Conservation (phyloP, 2,888 invertebrate genomes). For the Drosophila melanosoma region DNA sequence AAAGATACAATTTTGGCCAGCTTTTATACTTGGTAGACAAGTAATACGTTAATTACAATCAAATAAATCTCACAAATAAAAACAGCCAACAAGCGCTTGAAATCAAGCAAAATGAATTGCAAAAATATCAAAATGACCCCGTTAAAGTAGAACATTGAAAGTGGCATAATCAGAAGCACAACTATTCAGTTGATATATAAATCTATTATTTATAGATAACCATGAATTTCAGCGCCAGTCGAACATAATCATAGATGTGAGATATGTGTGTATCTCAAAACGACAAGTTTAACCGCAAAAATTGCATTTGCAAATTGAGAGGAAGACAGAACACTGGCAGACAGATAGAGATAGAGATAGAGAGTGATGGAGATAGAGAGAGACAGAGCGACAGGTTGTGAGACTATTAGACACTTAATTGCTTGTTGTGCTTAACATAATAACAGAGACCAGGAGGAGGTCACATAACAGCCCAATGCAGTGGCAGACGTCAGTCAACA, state of each 20-base stretch:
- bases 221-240: slow-evolving; percentile 26
- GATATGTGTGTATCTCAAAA: slow-evolving; percentile 26
- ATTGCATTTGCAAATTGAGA: slow-evolving; percentile 19
- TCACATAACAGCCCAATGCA: slow-evolving; percentile 62
- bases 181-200: slow-evolving; percentile 5
- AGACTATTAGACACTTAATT: slow-evolving; percentile 66
- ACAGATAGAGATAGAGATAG: neutral
- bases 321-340: neutral
- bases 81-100: neutral
- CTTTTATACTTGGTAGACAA: neutral
- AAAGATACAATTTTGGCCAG: neutral
- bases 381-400: slow-evolving; percentile 15
- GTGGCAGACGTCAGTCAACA: slow-evolving; percentile 17
- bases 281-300: slow-evolving; percentile 27
- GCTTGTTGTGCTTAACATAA: slow-evolving; percentile 78
- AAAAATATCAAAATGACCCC: slow-evolving; percentile 38
- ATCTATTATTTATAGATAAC: slow-evolving; percentile 26
- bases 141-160: slow-evolving; percentile 27
- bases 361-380: neutral
- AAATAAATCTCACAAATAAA: neutral
- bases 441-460: slow-evolving; percentile 57
- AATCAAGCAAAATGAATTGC: slow-evolving; percentile 41
- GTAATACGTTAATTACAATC: neutral
- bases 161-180: slow-evolving; percentile 18
- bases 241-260: slow-evolving; percentile 17